Conservation (phyloP, 2,113 vertebrate species). For the Echinops telfairi region DNA sequence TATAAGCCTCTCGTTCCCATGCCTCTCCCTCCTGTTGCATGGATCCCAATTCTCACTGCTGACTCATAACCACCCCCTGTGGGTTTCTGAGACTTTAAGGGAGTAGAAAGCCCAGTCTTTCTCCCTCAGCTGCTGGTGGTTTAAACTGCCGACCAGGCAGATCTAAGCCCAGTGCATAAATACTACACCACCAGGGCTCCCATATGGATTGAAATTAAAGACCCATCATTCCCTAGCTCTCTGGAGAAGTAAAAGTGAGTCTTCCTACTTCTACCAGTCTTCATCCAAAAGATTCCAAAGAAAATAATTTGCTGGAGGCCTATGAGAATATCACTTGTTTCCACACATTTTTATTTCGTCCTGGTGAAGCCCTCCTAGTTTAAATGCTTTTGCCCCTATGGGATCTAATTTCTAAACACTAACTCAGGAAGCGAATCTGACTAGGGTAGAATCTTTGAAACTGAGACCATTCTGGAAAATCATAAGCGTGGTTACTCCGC, state of each 20-base stretch:
- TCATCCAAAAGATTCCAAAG: conserved; percentile 35
- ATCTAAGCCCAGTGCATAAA: too few relatives aligned
- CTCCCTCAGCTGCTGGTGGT: too few relatives aligned
- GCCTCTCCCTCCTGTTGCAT: conserved; percentile 7
- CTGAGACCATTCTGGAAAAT: conserved; percentile 54
- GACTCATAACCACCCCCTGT: too few relatives aligned
- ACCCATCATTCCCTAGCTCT: conserved; percentile 19
- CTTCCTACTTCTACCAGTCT: conserved; percentile 31
- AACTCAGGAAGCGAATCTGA: conserved; percentile 54
- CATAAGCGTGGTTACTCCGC: neutral
- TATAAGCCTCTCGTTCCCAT: neutral
- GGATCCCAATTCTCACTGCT: neutral
- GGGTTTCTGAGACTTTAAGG: too few relatives aligned
- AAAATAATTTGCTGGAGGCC: conserved; percentile 38
- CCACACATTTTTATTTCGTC: neutral
- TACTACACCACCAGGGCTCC: too few relatives aligned
- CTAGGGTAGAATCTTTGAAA: conserved; percentile 43
- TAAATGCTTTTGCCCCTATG: conserved; percentile 10
- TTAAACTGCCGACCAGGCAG: too few relatives aligned
- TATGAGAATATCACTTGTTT: neutral
- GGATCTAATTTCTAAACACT: conserved; percentile 48
- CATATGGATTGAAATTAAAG: neutral
- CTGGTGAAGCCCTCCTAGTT: neutral
- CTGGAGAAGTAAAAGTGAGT: conserved; percentile 41
- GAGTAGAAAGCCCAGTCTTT: too few relatives aligned